Evolutionary conservation across 2,113 vertebrate genomes (phyloP), one percentile per base, ranked within the genome.

Genomic region (Thalassarche chlororhynchos): DNA sequence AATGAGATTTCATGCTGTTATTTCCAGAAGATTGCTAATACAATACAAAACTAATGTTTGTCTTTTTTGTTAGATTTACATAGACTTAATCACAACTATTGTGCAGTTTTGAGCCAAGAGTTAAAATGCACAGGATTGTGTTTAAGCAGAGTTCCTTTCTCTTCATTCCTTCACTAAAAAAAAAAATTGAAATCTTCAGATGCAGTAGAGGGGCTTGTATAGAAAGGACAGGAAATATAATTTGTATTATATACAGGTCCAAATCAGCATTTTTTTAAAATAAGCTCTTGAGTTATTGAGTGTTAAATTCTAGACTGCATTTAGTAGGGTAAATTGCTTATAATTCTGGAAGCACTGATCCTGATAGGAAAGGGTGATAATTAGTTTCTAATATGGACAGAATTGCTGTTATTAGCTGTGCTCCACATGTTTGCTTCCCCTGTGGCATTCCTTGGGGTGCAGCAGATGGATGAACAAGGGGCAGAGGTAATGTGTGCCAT

Each of bases 381-480:
- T 97, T 97, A 97, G 82, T 97, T 97, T 98, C 94, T 97, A 95
- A 97, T 87, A 94, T 75, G 84, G 85, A 61, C 84, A 96, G 60
- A 96, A 92, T 97, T 97, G 96, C 95, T 97, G 88, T 96, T 98
- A 95, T 97, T 97, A 97, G 96, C 94, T 86, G 82, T 97, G 95
- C 64, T 96, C 65, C 89, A 87, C 82, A 86, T 97, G 89, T 95
- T 89, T 94, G 40, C 92, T 93, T 92, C 87, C 97, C 91, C 91
- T 66, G 31, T 96, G 94, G 95, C 96, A 87, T 97, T 90, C 96
- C 97, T 97, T 80, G 74, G 85, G 95, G 93, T 96, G 94, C 88
- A 96, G 97, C 98, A 98, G 98, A 98, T 98, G 98, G 96, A 96
- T 97, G 97, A 97, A 95, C 97, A 93, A 90, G 97, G 97, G 98